phyloP scores from a whole-genome alignment of 2,888 invertebrate genomes.

The Scaptomyza cyrtandrae region DNA sequence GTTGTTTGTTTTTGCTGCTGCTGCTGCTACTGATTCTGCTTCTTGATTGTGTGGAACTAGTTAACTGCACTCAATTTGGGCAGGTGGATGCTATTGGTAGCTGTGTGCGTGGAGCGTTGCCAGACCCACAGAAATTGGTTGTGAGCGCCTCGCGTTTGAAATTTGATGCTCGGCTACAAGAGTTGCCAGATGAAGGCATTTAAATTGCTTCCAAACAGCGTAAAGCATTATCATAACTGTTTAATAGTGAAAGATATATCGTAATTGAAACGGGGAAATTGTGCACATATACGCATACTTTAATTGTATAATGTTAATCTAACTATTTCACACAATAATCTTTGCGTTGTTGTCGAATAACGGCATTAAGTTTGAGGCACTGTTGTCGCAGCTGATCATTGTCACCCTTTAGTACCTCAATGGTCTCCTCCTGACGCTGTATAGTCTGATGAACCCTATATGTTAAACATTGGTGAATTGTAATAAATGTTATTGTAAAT shows the following conservation, averaged over 20 bases:
- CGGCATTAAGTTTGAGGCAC: conserved; percentile 89
- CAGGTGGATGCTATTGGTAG: conserved; percentile 24
- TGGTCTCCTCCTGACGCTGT: conserved; percentile 91
- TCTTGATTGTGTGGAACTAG: conserved; percentile 38
- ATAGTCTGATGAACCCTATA: conserved; percentile 92
- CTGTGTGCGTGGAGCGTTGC: conserved; percentile 16
- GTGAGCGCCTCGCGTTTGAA: neutral
- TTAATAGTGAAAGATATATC: too few species aligned
- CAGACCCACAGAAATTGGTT: conserved; percentile 10
- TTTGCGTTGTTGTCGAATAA: conserved; percentile 91
- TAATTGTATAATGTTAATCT: neutral
- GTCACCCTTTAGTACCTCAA: conserved; percentile 90
- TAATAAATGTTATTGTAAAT: too few species aligned
- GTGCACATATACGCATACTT: neutral
- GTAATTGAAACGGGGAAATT: too few species aligned
- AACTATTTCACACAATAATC: conserved; percentile 86
- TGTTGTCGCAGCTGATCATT: conserved; percentile 89
- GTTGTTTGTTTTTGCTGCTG: conserved; percentile 33
- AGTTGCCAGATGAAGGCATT: neutral
- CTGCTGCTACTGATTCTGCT: conserved; percentile 43
- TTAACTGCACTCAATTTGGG: conserved; percentile 40
- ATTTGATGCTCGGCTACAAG: neutral
- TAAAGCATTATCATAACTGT: neutral
- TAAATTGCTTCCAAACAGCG: neutral
- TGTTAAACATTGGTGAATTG: neutral